phyloP scores from a whole-genome alignment of 2,113 vertebrate genomes.

The Seriola quinqueradiata region DNA sequence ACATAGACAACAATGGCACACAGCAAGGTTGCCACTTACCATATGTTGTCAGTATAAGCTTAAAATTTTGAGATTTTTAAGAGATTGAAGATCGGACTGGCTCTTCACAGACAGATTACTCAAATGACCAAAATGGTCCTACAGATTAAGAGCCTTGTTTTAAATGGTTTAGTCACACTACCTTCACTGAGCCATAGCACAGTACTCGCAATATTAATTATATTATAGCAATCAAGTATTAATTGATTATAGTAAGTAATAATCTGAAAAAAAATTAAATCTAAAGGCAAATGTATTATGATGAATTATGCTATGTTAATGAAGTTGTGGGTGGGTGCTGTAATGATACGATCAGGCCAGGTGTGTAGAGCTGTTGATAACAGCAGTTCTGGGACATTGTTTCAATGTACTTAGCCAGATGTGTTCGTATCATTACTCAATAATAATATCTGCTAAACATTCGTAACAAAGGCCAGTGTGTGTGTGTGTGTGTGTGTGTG shows the following conservation, averaged over 20 bases:
- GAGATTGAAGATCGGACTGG: neutral
- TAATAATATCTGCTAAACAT: constrained; percentile 30
- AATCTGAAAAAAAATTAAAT: neutral
- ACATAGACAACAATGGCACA: neutral
- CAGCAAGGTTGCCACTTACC: neutral
- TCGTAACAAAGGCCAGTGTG: constrained; percentile 26
- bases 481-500: neutral
- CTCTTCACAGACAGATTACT: neutral
- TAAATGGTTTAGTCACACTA: too few species aligned
- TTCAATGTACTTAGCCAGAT: constrained; percentile 48
- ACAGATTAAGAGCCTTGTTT: too few species aligned
- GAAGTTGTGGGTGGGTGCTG: neutral
- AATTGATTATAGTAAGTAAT: neutral
- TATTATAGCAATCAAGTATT: too few species aligned
- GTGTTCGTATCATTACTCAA: constrained; percentile 27
- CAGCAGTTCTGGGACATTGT: constrained; percentile 39
- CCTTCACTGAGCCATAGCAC: too few species aligned
- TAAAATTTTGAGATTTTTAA: too few species aligned
- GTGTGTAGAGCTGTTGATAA: constrained; percentile 31
- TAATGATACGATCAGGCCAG: constrained; percentile 7
- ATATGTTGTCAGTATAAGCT: neutral
- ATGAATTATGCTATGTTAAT: constrained; percentile 17
- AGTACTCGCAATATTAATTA: too few species aligned
- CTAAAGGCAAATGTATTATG: constrained; percentile 14
- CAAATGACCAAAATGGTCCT: neutral